Percentiles rank a stretch among this genome's conserved stretches.
Evolutionary conservation across 2,797 vertebrate genomes (phyloP).

Genomic region (Champsocephalus gunnari): DNA sequence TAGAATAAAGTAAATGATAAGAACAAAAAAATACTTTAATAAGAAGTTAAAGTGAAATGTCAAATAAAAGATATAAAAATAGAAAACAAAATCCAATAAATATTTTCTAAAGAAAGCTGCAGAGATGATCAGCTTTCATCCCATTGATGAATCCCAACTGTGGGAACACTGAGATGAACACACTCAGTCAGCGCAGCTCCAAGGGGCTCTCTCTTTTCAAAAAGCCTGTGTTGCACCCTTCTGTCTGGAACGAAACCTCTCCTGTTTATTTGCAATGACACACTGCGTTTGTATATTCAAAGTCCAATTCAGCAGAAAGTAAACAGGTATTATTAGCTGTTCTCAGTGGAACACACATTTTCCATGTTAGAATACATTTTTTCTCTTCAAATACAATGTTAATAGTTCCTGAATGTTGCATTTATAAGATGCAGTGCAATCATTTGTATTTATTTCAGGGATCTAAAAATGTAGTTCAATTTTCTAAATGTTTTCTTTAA

Average conservation of each 20-base stretch:
- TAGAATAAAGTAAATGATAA: too few relatives aligned
- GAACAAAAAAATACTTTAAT: too few relatives aligned
- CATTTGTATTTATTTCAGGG: not conserved
- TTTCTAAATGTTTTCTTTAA: not conserved
- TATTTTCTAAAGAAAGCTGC: not conserved
- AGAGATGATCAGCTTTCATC: constrained; percentile 1
- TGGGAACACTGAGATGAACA: constrained; percentile 7
- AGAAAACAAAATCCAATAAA: too few relatives aligned
- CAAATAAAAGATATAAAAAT: too few relatives aligned
- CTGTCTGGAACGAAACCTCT: not conserved
- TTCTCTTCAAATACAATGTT: too few relatives aligned
- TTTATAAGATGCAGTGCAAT: not conserved
- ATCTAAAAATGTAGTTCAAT: not conserved
- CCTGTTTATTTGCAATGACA: not conserved
- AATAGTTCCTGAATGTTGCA: too few relatives aligned
- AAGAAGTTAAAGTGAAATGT: too few relatives aligned
- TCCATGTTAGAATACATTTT: not conserved
- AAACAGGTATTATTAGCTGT: not conserved
- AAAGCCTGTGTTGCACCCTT: not conserved
- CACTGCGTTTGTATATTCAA: not conserved
- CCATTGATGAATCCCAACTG: constrained; percentile 6
- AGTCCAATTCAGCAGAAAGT: not conserved
- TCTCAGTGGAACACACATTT: not conserved
- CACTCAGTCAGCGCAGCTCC: constrained; percentile 10
- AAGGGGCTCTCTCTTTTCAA: not conserved